Percentiles rank a stretch among this genome's conserved stretches.
Conservation (phyloP, 2,797 vertebrate genomes). For the Hydrolagus colliei region DNA sequence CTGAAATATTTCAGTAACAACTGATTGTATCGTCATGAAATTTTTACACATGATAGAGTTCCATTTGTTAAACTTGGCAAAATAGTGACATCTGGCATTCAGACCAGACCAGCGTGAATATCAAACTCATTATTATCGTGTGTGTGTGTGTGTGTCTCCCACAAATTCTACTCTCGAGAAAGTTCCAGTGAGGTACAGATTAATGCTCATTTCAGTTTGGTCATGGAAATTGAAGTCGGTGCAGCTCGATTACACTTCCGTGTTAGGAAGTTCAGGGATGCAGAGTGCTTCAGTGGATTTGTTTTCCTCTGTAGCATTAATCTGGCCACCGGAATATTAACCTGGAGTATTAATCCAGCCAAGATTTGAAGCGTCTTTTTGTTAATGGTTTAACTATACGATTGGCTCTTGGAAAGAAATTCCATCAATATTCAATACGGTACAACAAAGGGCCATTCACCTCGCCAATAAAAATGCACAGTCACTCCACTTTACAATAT, state of each 20-base stretch:
- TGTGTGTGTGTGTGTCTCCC: background rate
- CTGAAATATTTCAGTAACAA: slow-evolving; percentile 36
- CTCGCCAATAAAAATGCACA: no score
- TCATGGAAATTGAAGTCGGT: background rate
- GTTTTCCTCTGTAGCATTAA: background rate
- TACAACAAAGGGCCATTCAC: no score
- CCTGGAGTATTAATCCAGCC: background rate
- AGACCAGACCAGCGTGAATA: slow-evolving; percentile 27
- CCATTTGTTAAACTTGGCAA: slow-evolving; percentile 37
- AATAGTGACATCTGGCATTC: slow-evolving; percentile 38
- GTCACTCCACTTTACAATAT: no score
- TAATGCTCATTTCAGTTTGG: background rate
- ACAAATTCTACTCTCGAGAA: slow-evolving; percentile 30
- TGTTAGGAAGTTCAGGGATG: background rate
- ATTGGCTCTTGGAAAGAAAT: no score
- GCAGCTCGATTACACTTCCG: background rate
- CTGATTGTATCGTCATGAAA: slow-evolving; percentile 40
- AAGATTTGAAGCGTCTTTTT: background rate
- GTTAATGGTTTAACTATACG: no score
- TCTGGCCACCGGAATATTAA: background rate
- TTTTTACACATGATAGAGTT: slow-evolving; percentile 38
- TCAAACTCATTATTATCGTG: slow-evolving; percentile 37
- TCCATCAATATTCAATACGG: no score
- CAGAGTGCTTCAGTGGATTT: background rate
- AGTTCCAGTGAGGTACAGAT: background rate